Percentiles rank a stretch among this genome's conserved stretches.
Conservation (phyloP, 2,113 vertebrate genomes). For the Promerops cafer region DNA sequence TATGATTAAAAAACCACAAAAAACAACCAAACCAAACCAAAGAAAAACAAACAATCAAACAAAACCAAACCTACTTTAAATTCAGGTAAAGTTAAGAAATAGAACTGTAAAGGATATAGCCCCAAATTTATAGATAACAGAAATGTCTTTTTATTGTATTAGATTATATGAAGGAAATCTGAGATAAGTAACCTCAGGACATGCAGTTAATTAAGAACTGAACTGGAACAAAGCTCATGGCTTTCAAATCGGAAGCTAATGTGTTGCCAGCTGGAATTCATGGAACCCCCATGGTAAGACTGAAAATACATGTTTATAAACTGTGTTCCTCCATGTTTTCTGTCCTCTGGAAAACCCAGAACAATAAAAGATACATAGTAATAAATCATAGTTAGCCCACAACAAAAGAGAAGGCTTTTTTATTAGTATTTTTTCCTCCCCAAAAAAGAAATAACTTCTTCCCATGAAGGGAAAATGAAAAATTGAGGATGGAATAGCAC, state of each 20-base stretch:
- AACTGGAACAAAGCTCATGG: neutral
- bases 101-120: neutral
- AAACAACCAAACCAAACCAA: neutral
- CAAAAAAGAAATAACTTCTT: neutral
- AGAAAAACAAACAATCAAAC: neutral
- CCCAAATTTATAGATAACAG: neutral
- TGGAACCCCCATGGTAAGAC: neutral
- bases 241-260: neutral
- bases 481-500: neutral
- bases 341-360: neutral
- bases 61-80: neutral
- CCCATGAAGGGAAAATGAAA: neutral
- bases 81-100: neutral
- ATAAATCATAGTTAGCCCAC: neutral
- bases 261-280: neutral
- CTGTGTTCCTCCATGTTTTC: neutral
- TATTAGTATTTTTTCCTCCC: fast-evolving
- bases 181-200: neutral
- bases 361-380: neutral
- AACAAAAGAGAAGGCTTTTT: neutral
- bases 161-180: neutral
- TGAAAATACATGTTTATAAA: neutral
- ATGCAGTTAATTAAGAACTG: conserved; percentile 15
- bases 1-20: neutral
- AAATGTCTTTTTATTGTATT: neutral